Conservation (phyloP, 2,888 invertebrate species). For the Metellina segmentata region DNA sequence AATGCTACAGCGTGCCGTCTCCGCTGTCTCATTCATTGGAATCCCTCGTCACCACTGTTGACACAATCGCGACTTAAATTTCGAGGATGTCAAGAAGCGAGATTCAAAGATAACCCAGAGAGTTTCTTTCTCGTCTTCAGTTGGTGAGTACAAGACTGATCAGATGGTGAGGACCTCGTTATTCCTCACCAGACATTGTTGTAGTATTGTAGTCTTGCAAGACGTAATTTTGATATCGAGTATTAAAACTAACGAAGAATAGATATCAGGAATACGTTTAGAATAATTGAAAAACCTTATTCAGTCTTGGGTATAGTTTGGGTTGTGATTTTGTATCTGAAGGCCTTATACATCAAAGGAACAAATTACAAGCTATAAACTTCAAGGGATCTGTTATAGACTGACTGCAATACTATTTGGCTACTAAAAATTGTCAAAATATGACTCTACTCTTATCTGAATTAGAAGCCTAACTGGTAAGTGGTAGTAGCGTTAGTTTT, state of each 20-base stretch:
- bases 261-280: too few species aligned
- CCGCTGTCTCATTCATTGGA: constrained; percentile 1
- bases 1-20: constrained; percentile 12
- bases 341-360: too few species aligned
- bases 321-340: too few species aligned
- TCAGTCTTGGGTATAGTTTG: too few species aligned
- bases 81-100: background rate
- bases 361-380: too few species aligned
- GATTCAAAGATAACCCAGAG: background rate
- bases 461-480: too few species aligned
- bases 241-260: background rate
- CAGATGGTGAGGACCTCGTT: constrained; percentile 9
- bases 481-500: too few species aligned
- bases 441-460: too few species aligned
- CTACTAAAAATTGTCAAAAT: too few species aligned
- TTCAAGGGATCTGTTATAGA: too few species aligned
- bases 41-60: constrained; percentile 18
- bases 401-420: too few species aligned
- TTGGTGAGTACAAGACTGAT: background rate
- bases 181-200: background rate
- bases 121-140: background rate
- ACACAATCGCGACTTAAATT: constrained; percentile 10
- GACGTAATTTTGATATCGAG: background rate
- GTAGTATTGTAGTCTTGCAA: background rate
- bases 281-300: too few species aligned